phyloP scores from a whole-genome alignment of 2,113 vertebrate genomes.

The Indicator indicator region DNA sequence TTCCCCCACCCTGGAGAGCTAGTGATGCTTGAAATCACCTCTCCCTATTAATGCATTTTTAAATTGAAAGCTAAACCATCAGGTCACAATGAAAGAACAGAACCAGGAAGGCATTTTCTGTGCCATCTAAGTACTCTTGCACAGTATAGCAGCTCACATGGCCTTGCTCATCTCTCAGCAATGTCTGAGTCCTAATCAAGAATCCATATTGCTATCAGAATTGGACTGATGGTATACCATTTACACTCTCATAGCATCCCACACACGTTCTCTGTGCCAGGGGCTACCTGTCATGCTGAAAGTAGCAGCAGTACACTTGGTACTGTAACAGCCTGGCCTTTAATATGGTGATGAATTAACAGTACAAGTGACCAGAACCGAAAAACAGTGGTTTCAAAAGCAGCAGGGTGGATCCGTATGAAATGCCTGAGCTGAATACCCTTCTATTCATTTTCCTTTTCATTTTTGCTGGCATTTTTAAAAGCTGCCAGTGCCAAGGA shows the following conservation, averaged over 20 bases:
- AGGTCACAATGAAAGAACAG: neutral
- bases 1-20: neutral
- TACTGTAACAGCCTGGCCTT: neutral
- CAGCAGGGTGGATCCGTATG: neutral
- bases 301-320: neutral
- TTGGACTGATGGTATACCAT: neutral
- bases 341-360: neutral
- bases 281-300: neutral
- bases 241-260: neutral
- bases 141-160: neutral
- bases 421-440: neutral
- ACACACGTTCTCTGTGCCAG: neutral
- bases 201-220: neutral
- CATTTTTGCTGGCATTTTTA: constrained; percentile 33
- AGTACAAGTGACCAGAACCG: neutral
- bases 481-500: constrained; percentile 2
- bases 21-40: neutral
- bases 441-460: neutral
- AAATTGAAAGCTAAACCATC: neutral
- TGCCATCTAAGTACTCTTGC: neutral
- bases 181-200: neutral
- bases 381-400: neutral
- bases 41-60: neutral
- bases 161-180: neutral
- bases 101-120: neutral